These are phyloP conservation scores for Hydrocynus forskahlii DNA, from an alignment of 2,797 vertebrate species.

Conservation along the genomic window DNA sequence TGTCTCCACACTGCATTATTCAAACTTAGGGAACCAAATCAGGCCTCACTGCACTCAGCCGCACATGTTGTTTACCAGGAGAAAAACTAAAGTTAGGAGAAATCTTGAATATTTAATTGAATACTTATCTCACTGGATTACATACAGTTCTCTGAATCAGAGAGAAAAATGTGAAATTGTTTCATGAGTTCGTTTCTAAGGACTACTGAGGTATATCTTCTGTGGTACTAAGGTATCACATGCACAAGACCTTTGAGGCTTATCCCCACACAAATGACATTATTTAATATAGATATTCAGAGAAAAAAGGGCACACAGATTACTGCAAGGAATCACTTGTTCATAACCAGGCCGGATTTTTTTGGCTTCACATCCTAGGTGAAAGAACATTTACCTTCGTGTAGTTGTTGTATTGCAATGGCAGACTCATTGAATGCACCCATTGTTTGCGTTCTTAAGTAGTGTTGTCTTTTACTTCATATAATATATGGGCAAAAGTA, in stretches of 20 bases:
- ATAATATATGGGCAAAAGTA: too few species aligned
- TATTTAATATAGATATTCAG: slow-evolving; percentile 6
- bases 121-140: neutral
- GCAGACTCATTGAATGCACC: neutral
- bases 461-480: neutral
- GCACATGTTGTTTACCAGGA: neutral
- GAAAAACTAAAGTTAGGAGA: neutral
- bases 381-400: neutral
- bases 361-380: too few species aligned
- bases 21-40: slow-evolving; percentile 7
- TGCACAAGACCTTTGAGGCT: neutral
- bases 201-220: neutral
- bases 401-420: too few species aligned
- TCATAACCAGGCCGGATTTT: too few species aligned
- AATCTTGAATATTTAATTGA: neutral
- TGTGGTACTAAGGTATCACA: too few species aligned
- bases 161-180: neutral
- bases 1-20: slow-evolving; percentile 28
- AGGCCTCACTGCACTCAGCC: neutral
- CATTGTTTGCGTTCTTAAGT: neutral
- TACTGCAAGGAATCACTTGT: neutral
- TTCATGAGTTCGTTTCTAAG: slow-evolving; percentile 14
- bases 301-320: neutral
- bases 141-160: neutral
- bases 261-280: slow-evolving; percentile 7